Conservation (phyloP, 2,797 vertebrate genomes). For the Buceros bicornis region DNA sequence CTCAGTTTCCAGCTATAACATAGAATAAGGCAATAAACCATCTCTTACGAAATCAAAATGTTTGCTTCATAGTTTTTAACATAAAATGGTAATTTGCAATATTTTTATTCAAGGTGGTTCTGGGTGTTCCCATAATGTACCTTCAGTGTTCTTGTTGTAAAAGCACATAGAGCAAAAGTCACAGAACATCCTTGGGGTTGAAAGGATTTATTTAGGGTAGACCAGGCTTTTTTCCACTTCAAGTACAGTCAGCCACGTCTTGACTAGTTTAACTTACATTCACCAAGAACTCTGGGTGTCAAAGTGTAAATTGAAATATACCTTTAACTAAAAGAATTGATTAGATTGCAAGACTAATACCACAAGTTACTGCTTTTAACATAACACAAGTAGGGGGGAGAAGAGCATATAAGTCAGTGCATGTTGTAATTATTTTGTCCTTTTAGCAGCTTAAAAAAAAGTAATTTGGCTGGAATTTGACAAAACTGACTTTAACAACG, state of each 20-base stretch:
- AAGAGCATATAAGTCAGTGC: slow-evolving; percentile 24
- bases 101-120: slow-evolving; percentile 70
- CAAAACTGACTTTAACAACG: slow-evolving; percentile 17
- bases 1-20: slow-evolving; percentile 74
- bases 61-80: slow-evolving; percentile 74
- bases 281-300: slow-evolving; percentile 72
- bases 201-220: slow-evolving; percentile 61
- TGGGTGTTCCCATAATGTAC: slow-evolving; percentile 77
- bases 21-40: slow-evolving; percentile 79
- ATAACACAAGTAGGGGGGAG: slow-evolving; percentile 23
- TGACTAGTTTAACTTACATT: slow-evolving; percentile 68
- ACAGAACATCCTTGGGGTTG: slow-evolving; percentile 54
- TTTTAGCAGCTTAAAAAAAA: slow-evolving; percentile 38
- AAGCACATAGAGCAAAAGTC: slow-evolving; percentile 71
- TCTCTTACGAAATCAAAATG: slow-evolving; percentile 73
- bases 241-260: slow-evolving; percentile 53
- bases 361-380: slow-evolving; percentile 62
- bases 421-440: slow-evolving; percentile 69
- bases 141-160: slow-evolving; percentile 79
- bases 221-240: slow-evolving; percentile 64
- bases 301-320: slow-evolving; percentile 72
- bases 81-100: slow-evolving; percentile 45
- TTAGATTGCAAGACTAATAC: slow-evolving; percentile 64
- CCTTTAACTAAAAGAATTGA: slow-evolving; percentile 68
- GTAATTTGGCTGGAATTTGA: slow-evolving; percentile 48